Evolutionary conservation across 2,888 invertebrate genomes (phyloP).

Genomic region (Leptopilina drosophilae): DNA sequence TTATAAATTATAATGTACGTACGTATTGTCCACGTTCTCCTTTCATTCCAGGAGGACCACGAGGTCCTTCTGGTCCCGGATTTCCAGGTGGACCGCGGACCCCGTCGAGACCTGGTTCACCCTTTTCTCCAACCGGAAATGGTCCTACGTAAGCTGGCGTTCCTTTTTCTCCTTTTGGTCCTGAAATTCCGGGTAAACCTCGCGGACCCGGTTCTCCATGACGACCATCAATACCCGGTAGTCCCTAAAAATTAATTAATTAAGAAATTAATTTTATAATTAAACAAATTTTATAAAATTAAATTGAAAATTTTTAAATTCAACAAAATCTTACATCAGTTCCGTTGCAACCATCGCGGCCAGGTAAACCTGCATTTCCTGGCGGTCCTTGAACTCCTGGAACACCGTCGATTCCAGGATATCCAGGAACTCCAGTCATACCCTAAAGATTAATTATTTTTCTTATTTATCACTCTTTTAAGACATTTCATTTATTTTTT

Average conservation of each 20-base stretch:
- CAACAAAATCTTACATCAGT: conserved; percentile 85
- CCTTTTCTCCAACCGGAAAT: conserved; percentile 89
- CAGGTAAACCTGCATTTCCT: conserved; percentile 87
- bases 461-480: neutral
- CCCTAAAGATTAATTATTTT: conserved; percentile 78
- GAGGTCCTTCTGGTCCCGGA: conserved; percentile 82
- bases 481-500: too few relatives aligned
- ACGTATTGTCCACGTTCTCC: conserved; percentile 82
- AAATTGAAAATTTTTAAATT: too few relatives aligned
- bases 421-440: conserved; percentile 91
- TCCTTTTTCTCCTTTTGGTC: conserved; percentile 88
- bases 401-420: conserved; percentile 86
- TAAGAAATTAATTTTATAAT: too few relatives aligned
- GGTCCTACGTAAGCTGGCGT: conserved; percentile 86
- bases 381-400: conserved; percentile 84
- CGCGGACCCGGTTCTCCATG: conserved; percentile 87
- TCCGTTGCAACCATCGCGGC: conserved; percentile 97
- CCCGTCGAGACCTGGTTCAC: conserved; percentile 89
- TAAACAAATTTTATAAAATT: too few relatives aligned
- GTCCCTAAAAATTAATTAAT: conserved; percentile 79
- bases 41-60: conserved; percentile 80
- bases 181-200: conserved; percentile 84
- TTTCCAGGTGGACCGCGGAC: conserved; percentile 82
- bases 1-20: conserved; percentile 60
- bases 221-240: conserved; percentile 84